A percentile compares a stretch with the other conserved stretches of the same genome.
Conservation (phyloP, 2,888 invertebrate species). For the Watsonalla cultraria region DNA sequence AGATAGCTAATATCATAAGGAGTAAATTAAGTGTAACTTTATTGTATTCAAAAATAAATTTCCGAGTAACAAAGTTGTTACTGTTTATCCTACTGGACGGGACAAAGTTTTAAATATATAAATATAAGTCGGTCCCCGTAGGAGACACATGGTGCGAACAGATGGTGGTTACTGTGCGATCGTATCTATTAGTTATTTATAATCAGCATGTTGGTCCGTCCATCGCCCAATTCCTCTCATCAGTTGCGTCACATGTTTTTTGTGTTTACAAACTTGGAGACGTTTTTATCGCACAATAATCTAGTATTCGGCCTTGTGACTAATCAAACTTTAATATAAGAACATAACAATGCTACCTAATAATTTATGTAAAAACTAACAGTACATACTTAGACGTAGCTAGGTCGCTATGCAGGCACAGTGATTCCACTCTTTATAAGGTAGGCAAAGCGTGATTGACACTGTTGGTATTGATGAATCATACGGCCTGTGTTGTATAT, state of each 20-base stretch:
- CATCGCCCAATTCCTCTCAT: slow-evolving; percentile 4
- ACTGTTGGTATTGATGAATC: too few relatives aligned
- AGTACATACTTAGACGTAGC: too few relatives aligned
- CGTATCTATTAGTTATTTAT: not conserved
- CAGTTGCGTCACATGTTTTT: slow-evolving; percentile 6
- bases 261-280: not conserved
- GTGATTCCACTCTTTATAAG: too few relatives aligned
- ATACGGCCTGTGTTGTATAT: too few relatives aligned
- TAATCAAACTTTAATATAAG: not conserved
- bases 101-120: too few relatives aligned
- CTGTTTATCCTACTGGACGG: too few relatives aligned
- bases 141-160: not conserved
- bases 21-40: too few relatives aligned
- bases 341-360: not conserved
- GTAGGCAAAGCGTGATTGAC: too few relatives aligned
- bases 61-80: too few relatives aligned
- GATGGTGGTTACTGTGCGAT: not conserved
- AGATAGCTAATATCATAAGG: too few relatives aligned
- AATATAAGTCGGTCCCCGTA: not conserved
- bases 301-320: slow-evolving; percentile 1
- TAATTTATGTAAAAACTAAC: not conserved
- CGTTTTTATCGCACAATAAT: slow-evolving; percentile 2
- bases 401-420: too few relatives aligned
- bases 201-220: not conserved
- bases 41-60: too few relatives aligned